phyloP scores from a whole-genome alignment of 2,113 vertebrate genomes.

The Tauraco erythrolophus region DNA sequence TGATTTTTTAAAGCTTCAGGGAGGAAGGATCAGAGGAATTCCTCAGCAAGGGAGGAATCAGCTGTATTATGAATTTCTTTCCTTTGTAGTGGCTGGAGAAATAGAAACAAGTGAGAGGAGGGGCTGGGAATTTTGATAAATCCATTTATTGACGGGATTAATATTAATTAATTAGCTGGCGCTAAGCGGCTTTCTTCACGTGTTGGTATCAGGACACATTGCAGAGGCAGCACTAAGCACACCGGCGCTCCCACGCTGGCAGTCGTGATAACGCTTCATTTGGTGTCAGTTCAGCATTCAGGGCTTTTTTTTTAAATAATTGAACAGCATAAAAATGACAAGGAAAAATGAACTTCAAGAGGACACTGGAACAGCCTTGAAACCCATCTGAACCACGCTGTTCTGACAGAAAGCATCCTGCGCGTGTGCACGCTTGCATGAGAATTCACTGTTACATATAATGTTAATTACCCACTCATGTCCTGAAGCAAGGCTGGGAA shows the following conservation, averaged over 20 bases:
- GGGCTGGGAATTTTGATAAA: not conserved
- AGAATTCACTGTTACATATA: not conserved
- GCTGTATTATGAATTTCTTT: not conserved
- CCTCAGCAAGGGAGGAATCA: not conserved
- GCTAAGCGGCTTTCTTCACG: not conserved
- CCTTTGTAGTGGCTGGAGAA: not conserved
- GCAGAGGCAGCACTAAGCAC: not conserved
- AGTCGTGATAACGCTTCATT: not conserved
- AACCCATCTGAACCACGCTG: accelerated
- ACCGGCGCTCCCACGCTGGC: not conserved
- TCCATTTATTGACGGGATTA: no score
- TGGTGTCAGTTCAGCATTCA: not conserved
- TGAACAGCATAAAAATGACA: not conserved
- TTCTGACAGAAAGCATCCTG: not conserved
- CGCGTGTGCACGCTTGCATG: not conserved
- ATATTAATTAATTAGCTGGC: no score
- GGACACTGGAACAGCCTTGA: not conserved
- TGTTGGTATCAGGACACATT: not conserved
- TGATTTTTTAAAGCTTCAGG: not conserved
- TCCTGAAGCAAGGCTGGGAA: slow-evolving; percentile 54
- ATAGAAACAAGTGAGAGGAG: slow-evolving; percentile 4
- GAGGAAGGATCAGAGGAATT: not conserved
- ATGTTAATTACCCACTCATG: slow-evolving; percentile 3
- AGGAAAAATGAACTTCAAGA: not conserved
- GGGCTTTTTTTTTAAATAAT: not conserved